A percentile compares a stretch with the other conserved stretches of the same genome.
Evolutionary conservation across 2,113 vertebrate species (phyloP).

Genomic region (Otocyon megalotis): DNA sequence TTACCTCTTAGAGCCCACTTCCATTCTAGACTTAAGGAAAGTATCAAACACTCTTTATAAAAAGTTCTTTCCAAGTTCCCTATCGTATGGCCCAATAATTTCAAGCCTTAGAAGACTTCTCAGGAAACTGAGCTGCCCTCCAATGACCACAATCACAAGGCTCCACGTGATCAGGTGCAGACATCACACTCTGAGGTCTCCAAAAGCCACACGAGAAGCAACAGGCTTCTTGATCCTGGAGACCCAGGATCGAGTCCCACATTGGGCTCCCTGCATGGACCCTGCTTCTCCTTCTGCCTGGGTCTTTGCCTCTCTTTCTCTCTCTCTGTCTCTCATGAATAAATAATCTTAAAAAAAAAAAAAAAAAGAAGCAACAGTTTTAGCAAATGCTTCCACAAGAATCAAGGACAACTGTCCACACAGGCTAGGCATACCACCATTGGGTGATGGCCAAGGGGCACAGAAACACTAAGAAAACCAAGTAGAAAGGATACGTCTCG

Average conservation of each 20-base stretch:
- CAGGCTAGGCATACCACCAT: not conserved
- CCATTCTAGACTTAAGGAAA: not conserved
- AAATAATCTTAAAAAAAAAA: no score
- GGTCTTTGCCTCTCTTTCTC: no score
- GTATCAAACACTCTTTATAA: not conserved
- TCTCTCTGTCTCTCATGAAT: no score
- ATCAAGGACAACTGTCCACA: not conserved
- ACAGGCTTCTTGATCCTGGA: not conserved
- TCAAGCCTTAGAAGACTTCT: not conserved
- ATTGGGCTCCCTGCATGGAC: no score
- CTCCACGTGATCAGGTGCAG: not conserved
- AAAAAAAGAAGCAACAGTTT: not conserved
- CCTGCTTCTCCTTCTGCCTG: no score
- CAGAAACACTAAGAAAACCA: not conserved
- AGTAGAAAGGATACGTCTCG: slow-evolving; percentile 96
- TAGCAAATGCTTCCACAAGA: not conserved
- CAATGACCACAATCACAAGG: not conserved
- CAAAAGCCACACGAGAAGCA: not conserved
- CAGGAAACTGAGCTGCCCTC: not conserved
- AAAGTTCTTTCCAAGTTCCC: not conserved
- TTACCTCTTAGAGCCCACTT: no score
- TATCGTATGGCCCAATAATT: not conserved
- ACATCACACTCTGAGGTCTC: not conserved
- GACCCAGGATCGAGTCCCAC: no score
- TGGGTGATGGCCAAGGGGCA: accelerated